These are phyloP conservation scores for Pampusana beccarii DNA, from an alignment of 2,113 vertebrate species.

Conservation along the genomic window DNA sequence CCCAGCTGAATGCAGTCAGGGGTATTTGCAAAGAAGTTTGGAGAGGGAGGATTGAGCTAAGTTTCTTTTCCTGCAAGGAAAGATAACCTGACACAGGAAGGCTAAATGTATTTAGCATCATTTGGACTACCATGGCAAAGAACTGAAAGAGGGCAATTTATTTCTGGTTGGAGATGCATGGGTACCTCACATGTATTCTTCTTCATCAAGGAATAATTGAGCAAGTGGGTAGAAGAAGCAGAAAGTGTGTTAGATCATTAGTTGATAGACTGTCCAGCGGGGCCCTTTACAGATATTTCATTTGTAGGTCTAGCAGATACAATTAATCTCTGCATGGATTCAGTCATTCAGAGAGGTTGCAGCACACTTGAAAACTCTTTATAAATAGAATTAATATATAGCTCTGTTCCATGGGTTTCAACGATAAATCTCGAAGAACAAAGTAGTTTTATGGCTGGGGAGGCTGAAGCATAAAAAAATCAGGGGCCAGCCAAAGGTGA, in stretches of 20 bases:
- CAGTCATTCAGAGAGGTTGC: not conserved
- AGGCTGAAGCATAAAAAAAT: not conserved
- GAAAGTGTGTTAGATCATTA: not conserved
- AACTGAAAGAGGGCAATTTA: not conserved
- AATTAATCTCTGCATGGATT: slow-evolving; percentile 10
- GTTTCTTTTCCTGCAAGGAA: not conserved
- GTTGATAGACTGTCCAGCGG: not conserved
- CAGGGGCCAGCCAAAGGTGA: not conserved
- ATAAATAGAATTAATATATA: not conserved
- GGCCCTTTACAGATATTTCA: not conserved
- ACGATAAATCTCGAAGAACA: not conserved
- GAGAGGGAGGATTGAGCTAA: not conserved
- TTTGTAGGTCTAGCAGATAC: not conserved
- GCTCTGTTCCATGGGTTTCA: not conserved
- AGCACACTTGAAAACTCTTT: not conserved
- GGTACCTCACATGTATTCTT: not conserved
- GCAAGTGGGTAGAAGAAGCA: not conserved
- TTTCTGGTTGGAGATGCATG: not conserved
- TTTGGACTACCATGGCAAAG: not conserved
- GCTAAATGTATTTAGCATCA: not conserved
- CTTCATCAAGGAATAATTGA: not conserved
- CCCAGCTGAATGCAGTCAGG: not conserved
- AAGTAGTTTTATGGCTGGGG: not conserved
- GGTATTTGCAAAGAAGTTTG: not conserved
- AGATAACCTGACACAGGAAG: not conserved